These are phyloP conservation scores for Meganola albula DNA, from an alignment of 2,888 invertebrate genomes.

Conservation along the genomic window DNA sequence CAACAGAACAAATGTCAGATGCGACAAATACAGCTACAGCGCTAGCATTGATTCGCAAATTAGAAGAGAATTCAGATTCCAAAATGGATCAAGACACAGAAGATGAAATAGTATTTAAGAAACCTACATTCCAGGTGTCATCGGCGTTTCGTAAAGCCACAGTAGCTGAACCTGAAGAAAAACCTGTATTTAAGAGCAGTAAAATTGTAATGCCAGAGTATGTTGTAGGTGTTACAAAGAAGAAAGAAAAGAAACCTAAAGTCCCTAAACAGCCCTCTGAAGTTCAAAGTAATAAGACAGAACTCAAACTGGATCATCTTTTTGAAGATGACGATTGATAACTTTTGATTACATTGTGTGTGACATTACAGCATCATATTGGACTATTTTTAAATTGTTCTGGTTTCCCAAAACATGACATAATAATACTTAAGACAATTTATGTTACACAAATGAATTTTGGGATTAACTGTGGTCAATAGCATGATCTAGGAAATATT, in stretches of 20 bases:
- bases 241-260: slow-evolving; percentile 62
- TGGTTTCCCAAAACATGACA: too few relatives aligned
- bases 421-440: too few relatives aligned
- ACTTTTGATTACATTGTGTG: slow-evolving; percentile 12
- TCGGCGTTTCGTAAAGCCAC: slow-evolving; percentile 43
- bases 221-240: slow-evolving; percentile 82
- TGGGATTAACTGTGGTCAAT: too few relatives aligned
- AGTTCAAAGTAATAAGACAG: slow-evolving; percentile 36
- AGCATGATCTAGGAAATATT: too few relatives aligned
- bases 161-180: slow-evolving; percentile 49
- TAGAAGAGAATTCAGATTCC: slow-evolving; percentile 72
- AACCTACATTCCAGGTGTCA: slow-evolving; percentile 59
- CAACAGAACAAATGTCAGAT: slow-evolving; percentile 86
- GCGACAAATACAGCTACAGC: slow-evolving; percentile 87
- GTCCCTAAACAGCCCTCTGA: slow-evolving; percentile 20
- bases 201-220: slow-evolving; percentile 91
- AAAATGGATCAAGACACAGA: slow-evolving; percentile 43
- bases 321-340: slow-evolving; percentile 57
- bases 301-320: slow-evolving; percentile 67
- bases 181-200: slow-evolving; percentile 78
- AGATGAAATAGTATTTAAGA: slow-evolving; percentile 51
- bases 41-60: slow-evolving; percentile 83
- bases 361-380: too few relatives aligned
- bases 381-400: too few relatives aligned
- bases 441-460: too few relatives aligned